A percentile compares a stretch with the other conserved stretches of the same genome.
Conservation (phyloP, 1,140 invertebrate species). For the Eulimnadia texana region DNA sequence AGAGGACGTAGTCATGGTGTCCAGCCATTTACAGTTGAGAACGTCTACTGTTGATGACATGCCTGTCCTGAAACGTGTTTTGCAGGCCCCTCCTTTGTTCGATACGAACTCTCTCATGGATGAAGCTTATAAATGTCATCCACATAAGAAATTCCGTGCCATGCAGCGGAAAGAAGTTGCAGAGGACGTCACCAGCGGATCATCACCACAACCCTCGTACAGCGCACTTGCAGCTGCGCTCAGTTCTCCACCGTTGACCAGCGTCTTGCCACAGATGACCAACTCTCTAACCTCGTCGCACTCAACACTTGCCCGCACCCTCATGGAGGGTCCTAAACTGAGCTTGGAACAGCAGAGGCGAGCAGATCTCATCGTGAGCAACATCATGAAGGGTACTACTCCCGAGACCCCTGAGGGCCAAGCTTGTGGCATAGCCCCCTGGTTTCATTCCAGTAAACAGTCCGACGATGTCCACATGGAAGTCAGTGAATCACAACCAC, state of each 20-base stretch:
- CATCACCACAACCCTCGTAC: neutral
- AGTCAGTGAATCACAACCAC: constrained; percentile 47
- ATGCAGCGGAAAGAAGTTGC: constrained; percentile 16
- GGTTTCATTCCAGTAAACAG: constrained; percentile 24
- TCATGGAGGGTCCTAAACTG: constrained; percentile 76
- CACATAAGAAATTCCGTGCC: constrained; percentile 82
- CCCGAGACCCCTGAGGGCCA: constrained; percentile 21
- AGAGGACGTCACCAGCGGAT: neutral
- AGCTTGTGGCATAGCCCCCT: constrained; percentile 26
- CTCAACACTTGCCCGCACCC: constrained; percentile 65
- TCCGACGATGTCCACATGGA: constrained; percentile 47
- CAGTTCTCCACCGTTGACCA: neutral
- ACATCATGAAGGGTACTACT: constrained; percentile 55
- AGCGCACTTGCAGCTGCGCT: constrained; percentile 5
- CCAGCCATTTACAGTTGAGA: neutral
- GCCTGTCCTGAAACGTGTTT: constrained; percentile 78
- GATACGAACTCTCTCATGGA: constrained; percentile 81
- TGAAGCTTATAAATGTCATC: constrained; percentile 64
- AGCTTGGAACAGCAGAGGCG: constrained; percentile 68
- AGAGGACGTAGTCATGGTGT: constrained; percentile 26
- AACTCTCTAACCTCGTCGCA: constrained; percentile 60
- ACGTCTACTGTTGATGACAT: constrained; percentile 57
- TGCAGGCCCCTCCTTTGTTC: constrained; percentile 77
- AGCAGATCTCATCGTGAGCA: constrained; percentile 75
- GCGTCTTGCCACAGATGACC: constrained; percentile 14